Base-by-base conservation (phyloP, 1,140 invertebrate genomes). In the Chionoecetes opilio region DNA sequence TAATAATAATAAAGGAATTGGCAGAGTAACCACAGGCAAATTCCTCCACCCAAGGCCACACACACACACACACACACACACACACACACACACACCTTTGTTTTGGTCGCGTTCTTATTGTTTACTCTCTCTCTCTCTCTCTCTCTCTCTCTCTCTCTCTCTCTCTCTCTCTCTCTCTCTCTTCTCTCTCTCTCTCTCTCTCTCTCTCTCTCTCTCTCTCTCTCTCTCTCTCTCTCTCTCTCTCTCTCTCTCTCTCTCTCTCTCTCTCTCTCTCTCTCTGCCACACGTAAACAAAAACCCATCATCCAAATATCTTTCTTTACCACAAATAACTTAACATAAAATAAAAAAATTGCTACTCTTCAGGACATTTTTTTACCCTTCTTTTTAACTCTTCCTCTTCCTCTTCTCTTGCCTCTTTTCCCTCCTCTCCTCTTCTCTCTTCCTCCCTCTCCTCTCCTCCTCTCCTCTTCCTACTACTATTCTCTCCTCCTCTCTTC, bases 151-250 rank as follows among this genome's bases (percentile, higher is more conserved):
- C 53, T 75, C 53, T 75, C 53, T 75, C 63, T 75, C 63, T 75
- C 63, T 75, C 5, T 46, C 41, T 46, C 41, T 46, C 41, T 46
- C 41, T 46, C 41, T 46, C 41, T 75, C 9, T 75, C 53, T 21
- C 21, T n/a, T 21, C 53, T 75, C 53, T 75, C 53, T 75, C 53
- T 75, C 53, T 75, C 53, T 75, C 53, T 75, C 53, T 75, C 53
- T 75, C 53, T 75, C 53, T 75, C 53, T 75, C 53, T 75, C 53
- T 75, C 53, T 75, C 53, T 75, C 53, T 75, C 53, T 75, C 53
- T 75, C 63, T 75, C 63, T 75, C 63, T 75, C 63, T 75, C 63
- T 75, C 63, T 75, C 63, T 75, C 63, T 75, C 63, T 75, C 63
- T 75, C 63, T 75, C 63, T 75, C 63, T 75, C 63, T 75, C 63